Evolutionary conservation across 2,797 vertebrate species (phyloP).

Genomic region (Microcaecilia unicolor): DNA sequence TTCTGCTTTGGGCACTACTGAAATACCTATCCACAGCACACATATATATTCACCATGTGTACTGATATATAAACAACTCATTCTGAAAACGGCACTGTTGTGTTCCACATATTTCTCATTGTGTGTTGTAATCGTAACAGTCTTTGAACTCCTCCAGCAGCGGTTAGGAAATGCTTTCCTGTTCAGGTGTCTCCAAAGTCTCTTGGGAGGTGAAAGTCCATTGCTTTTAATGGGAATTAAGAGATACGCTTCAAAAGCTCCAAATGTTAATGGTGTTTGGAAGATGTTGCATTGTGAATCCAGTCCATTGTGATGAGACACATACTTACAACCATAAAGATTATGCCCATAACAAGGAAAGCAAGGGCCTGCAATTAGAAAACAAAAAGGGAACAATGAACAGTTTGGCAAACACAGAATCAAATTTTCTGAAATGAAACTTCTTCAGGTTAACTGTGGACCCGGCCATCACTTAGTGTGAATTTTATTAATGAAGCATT

Average conservation of each 20-base stretch:
- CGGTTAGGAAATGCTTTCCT: constrained; percentile 32
- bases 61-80: constrained; percentile 25
- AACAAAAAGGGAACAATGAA: not conserved
- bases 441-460: no score
- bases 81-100: constrained; percentile 18
- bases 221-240: no score
- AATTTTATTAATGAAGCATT: no score
- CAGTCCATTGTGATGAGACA: constrained; percentile 86
- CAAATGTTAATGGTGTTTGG: constrained; percentile 66
- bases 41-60: constrained; percentile 26
- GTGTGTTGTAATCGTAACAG: constrained; percentile 35
- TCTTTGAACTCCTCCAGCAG: constrained; percentile 43
- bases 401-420: no score
- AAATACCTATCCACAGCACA: constrained; percentile 11
- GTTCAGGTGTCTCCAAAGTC: constrained; percentile 14
- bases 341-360: constrained; percentile 78
- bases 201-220: no score
- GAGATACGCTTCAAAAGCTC: no score
- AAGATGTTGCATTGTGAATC: constrained; percentile 77
- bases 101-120: constrained; percentile 23
- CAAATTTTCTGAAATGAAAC: no score
- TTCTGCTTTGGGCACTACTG: no score
- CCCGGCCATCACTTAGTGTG: no score
- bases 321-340: constrained; percentile 95
- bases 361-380: constrained; percentile 60